These are phyloP conservation scores for Acromyrmex heyeri DNA, from an alignment of 1,140 invertebrate genomes.

Conservation along the genomic window DNA sequence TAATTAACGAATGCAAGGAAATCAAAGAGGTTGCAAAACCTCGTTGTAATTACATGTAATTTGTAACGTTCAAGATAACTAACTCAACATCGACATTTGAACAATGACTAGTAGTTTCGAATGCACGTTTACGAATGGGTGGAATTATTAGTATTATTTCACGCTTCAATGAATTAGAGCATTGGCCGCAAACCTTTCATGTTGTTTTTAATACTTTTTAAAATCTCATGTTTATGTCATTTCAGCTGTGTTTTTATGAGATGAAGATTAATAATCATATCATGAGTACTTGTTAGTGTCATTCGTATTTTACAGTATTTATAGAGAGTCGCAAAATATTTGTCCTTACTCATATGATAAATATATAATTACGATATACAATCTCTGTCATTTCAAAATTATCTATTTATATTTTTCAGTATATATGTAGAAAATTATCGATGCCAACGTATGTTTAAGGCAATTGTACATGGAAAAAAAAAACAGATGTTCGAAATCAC, in stretches of 20 bases:
- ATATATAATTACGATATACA: background rate
- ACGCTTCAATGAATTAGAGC: slow-evolving; percentile 27
- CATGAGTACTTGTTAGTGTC: background rate
- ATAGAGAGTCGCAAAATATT: background rate
- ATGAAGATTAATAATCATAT: slow-evolving; percentile 24
- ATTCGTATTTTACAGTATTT: background rate
- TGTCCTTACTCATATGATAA: slow-evolving; percentile 4
- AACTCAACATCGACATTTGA: slow-evolving; percentile 11
- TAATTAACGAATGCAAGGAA: background rate
- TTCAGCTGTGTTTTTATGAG: background rate
- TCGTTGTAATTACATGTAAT: background rate
- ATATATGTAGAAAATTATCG: too few species aligned
- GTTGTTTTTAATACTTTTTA: background rate
- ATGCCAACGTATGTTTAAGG: too few species aligned
- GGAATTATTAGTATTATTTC: slow-evolving; percentile 22
- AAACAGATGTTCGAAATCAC: background rate
- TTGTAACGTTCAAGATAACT: slow-evolving; percentile 28
- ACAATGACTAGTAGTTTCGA: slow-evolving; percentile 41
- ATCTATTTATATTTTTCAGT: slow-evolving; percentile 18
- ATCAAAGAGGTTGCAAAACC: background rate
- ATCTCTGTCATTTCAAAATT: background rate
- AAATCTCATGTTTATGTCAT: background rate
- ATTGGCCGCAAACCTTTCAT: background rate
- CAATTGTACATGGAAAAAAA: background rate
- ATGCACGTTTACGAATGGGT: background rate